Evolutionary conservation across 1,140 invertebrate genomes (phyloP).

Genomic region (Pseudomyrmex pallidus): DNA sequence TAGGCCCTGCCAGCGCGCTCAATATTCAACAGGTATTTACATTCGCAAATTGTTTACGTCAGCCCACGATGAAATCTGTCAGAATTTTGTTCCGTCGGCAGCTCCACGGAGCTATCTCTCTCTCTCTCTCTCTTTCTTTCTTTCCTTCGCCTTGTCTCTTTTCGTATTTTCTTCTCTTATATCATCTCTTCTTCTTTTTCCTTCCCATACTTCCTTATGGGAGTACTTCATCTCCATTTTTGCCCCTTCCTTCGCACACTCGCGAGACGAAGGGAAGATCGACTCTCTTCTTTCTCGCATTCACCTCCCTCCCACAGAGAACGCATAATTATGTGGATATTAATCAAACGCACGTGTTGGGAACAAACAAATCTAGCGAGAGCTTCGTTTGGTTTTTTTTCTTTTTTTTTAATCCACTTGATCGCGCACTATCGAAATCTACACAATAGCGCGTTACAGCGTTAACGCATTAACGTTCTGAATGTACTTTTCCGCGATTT

Average conservation of each 20-base stretch:
- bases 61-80: constrained; percentile 84
- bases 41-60: constrained; percentile 85
- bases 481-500: constrained; percentile 43
- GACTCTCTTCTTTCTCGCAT: constrained; percentile 39
- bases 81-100: constrained; percentile 78
- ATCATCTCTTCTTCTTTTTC: neutral
- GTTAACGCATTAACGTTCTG: neutral
- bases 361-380: constrained; percentile 67
- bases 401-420: too few species aligned
- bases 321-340: constrained; percentile 72
- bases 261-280: constrained; percentile 21
- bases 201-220: neutral
- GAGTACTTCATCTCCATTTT: constrained; percentile 32
- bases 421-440: neutral
- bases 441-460: neutral
- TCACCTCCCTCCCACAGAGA: constrained; percentile 55
- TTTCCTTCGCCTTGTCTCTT: neutral
- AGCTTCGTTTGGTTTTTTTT: constrained; percentile 58
- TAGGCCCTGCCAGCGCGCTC: constrained; percentile 75
- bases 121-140: constrained; percentile 10
- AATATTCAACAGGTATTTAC: constrained; percentile 85
- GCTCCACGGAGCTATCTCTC: constrained; percentile 71
- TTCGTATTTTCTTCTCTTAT: neutral
- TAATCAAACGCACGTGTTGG: constrained; percentile 66
- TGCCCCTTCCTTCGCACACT: constrained; percentile 38